Percentiles rank a stretch among this genome's conserved stretches.
Evolutionary conservation across 2,113 vertebrate genomes (phyloP).

Genomic region (Pantherophis guttatus): DNA sequence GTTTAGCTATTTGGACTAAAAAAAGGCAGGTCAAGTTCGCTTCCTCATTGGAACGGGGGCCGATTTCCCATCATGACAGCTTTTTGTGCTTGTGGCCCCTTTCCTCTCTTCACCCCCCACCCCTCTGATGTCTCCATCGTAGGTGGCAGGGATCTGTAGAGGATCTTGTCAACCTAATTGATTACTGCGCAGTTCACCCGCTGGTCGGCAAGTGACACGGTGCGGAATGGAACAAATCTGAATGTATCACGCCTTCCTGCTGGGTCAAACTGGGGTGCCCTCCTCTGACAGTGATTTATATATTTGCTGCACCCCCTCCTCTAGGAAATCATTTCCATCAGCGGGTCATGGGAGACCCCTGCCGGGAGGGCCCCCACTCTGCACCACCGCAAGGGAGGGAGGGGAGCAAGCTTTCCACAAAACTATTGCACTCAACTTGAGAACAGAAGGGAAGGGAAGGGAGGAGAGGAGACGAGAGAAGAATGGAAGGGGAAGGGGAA

Average conservation of each 20-base stretch:
- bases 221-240: slow-evolving; percentile 48
- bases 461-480: too few relatives aligned
- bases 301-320: slow-evolving; percentile 44
- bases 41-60: not conserved
- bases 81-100: not conserved
- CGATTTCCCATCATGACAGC: not conserved
- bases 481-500: too few relatives aligned
- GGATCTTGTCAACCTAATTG: slow-evolving; percentile 73
- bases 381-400: not conserved
- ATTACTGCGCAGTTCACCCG: slow-evolving; percentile 65
- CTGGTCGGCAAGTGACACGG: slow-evolving; percentile 56
- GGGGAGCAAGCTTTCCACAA: slow-evolving; percentile 26
- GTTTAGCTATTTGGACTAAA: not conserved
- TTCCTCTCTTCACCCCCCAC: slow-evolving; percentile 8
- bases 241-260: slow-evolving; percentile 20
- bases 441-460: too few relatives aligned
- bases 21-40: not conserved
- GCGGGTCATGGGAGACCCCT: slow-evolving; percentile 64
- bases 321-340: slow-evolving; percentile 41
- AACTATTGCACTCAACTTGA: slow-evolving; percentile 23
- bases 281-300: slow-evolving; percentile 66
- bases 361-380: slow-evolving; percentile 47
- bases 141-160: slow-evolving; percentile 49
- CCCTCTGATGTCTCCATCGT: not conserved
- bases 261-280: slow-evolving; percentile 9